Percentiles rank a stretch among this genome's conserved stretches.
phyloP scores from a whole-genome alignment of 2,113 vertebrate genomes.

The Misgurnus anguillicaudatus region DNA sequence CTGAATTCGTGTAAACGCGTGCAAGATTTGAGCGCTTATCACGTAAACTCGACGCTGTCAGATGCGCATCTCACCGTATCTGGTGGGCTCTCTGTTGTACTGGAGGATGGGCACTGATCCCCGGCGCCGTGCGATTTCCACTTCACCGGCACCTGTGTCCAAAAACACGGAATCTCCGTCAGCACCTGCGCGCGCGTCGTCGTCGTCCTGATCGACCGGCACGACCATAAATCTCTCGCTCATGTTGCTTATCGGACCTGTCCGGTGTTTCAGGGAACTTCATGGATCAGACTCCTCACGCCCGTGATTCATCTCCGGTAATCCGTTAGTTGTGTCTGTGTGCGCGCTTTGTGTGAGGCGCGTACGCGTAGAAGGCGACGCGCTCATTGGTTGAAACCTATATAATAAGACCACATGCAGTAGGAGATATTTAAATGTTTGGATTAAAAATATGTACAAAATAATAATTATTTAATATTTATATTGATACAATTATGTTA shows the following conservation, averaged over 20 bases:
- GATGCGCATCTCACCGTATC: conserved; percentile 70
- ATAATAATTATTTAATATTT: no score
- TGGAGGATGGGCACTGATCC: conserved; percentile 70
- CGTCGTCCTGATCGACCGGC: conserved; percentile 62
- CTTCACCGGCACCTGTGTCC: conserved; percentile 53
- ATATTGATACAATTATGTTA: no score
- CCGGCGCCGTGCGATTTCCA: conserved; percentile 46
- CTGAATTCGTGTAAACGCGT: background rate
- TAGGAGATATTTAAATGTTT: background rate
- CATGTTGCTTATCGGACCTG: conserved; percentile 60
- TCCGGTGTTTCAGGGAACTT: conserved; percentile 14
- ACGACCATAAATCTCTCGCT: conserved; percentile 76
- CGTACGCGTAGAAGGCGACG: conserved; percentile 25
- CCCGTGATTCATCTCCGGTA: conserved; percentile 26
- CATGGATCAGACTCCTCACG: background rate
- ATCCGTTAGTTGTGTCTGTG: conserved; percentile 7
- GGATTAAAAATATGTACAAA: background rate
- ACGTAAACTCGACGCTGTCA: background rate
- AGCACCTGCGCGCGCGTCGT: conserved; percentile 43
- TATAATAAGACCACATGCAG: background rate
- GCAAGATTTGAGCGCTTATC: background rate
- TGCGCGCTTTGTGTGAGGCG: background rate
- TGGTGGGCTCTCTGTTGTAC: conserved; percentile 78
- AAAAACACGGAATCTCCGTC: conserved; percentile 50
- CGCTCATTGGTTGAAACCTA: conserved; percentile 61